These are phyloP conservation scores for Psilanteris sp. DNA, from an alignment of 1,140 invertebrate genomes.

Conservation along the genomic window DNA sequence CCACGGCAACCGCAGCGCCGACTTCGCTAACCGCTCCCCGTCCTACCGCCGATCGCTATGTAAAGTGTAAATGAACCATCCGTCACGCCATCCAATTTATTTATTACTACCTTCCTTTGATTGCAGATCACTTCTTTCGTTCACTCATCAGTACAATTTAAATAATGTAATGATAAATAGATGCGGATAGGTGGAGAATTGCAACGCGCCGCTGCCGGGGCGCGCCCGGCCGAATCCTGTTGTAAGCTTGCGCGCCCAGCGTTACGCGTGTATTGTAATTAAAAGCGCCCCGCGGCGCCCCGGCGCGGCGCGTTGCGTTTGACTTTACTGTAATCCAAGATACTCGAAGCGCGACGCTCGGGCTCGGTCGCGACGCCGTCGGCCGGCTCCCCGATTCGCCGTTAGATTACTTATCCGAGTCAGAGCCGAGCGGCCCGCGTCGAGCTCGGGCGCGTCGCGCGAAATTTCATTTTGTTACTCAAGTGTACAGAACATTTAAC, in stretches of 20 bases:
- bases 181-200: conserved; percentile 53
- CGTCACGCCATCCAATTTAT: conserved; percentile 62
- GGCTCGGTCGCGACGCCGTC: neutral
- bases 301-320: conserved; percentile 42
- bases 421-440: neutral
- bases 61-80: conserved; percentile 65
- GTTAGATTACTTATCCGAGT: conserved; percentile 27
- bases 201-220: conserved; percentile 46
- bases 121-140: conserved; percentile 53
- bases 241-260: conserved; percentile 29
- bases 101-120: conserved; percentile 61
- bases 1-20: neutral
- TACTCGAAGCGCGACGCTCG: conserved; percentile 38
- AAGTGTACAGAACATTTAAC: conserved; percentile 71
- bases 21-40: conserved; percentile 1
- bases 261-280: conserved; percentile 16
- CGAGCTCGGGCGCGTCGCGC: conserved; percentile 35
- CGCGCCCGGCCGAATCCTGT: conserved; percentile 5
- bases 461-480: conserved; percentile 67
- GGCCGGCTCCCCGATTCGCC: conserved; percentile 17
- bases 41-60: conserved; percentile 48
- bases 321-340: conserved; percentile 59
- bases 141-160: conserved; percentile 65
- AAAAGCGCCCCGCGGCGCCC: conserved; percentile 17
- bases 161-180: conserved; percentile 63